These are phyloP conservation scores for Sylvilagus bachmani DNA, from an alignment of 2,113 vertebrate genomes.

Conservation along the genomic window DNA sequence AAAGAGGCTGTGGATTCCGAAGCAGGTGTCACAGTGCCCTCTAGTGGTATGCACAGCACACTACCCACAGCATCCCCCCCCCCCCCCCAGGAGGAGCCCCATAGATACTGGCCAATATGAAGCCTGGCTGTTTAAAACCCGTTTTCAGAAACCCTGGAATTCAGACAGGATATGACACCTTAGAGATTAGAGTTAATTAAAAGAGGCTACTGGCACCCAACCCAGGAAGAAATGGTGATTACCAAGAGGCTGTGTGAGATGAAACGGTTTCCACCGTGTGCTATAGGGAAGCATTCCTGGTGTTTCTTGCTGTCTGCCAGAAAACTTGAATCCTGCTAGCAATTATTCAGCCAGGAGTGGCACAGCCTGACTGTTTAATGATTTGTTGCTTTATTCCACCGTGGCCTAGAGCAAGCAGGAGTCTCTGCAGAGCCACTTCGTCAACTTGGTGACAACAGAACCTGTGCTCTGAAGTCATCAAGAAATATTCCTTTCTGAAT, in stretches of 20 bases:
- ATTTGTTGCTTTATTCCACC: slow-evolving; percentile 51
- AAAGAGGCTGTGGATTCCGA: not conserved
- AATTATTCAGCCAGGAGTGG: slow-evolving; percentile 30
- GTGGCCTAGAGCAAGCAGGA: slow-evolving; percentile 11
- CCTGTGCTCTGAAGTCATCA: not conserved
- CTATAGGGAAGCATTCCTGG: not conserved
- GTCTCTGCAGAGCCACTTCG: not conserved
- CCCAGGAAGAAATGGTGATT: slow-evolving; percentile 4
- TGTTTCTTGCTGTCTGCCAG: not conserved
- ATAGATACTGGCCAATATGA: not conserved
- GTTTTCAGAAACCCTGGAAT: slow-evolving; percentile 18
- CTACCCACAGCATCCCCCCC: not conserved
- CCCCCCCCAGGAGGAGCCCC: not conserved
- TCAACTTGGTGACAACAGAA: slow-evolving; percentile 55
- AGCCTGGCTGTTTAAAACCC: not conserved
- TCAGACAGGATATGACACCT: not conserved
- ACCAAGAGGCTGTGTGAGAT: not conserved
- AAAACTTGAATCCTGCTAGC: slow-evolving; percentile 45
- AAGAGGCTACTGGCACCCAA: slow-evolving; percentile 19
- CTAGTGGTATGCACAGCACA: slow-evolving; percentile 65
- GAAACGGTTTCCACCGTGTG: not conserved
- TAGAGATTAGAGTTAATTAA: slow-evolving; percentile 55
- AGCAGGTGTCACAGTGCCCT: slow-evolving; percentile 80
- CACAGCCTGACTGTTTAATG: slow-evolving; percentile 52
- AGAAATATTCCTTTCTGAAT: slow-evolving; percentile 19